Conservation (phyloP, 2,888 invertebrate genomes). For the Auanema freiburgensis region DNA sequence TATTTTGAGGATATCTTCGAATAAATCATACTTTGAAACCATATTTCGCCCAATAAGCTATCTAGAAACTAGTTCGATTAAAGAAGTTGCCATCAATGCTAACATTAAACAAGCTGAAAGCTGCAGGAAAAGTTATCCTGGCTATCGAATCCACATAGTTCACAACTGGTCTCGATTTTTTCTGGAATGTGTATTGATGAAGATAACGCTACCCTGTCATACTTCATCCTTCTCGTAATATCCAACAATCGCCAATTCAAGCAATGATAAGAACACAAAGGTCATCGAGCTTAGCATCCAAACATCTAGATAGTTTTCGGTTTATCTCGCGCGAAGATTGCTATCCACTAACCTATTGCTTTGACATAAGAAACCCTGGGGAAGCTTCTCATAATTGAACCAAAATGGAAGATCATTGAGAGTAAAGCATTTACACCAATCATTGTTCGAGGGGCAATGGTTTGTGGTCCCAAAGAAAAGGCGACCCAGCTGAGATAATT, state of each 20-base stretch:
- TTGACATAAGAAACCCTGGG: slow-evolving; percentile 50
- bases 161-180: slow-evolving; percentile 11
- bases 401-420: slow-evolving; percentile 53
- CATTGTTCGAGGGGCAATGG: slow-evolving; percentile 52
- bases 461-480: slow-evolving; percentile 47
- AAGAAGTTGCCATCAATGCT: not conserved
- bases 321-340: not conserved
- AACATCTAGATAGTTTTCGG: slow-evolving; percentile 42
- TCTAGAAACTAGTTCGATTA: too few relatives aligned
- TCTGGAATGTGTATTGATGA: too few relatives aligned
- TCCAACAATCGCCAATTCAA: slow-evolving; percentile 49
- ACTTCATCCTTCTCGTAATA: slow-evolving; percentile 4
- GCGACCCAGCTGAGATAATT: slow-evolving; percentile 44
- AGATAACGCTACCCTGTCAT: not conserved
- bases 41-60: too few relatives aligned
- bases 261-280: slow-evolving; percentile 47
- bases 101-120: slow-evolving; percentile 44
- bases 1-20: too few relatives aligned
- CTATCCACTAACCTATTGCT: slow-evolving; percentile 34
- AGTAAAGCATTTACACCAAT: slow-evolving; percentile 51
- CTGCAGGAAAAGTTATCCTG: slow-evolving; percentile 38
- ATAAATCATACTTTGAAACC: too few relatives aligned
- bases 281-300: slow-evolving; percentile 53
- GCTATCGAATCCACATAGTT: slow-evolving; percentile 33
- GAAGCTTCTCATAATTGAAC: slow-evolving; percentile 46